phyloP scores from a whole-genome alignment of 2,797 vertebrate genomes.

The Parambassis ranga region DNA sequence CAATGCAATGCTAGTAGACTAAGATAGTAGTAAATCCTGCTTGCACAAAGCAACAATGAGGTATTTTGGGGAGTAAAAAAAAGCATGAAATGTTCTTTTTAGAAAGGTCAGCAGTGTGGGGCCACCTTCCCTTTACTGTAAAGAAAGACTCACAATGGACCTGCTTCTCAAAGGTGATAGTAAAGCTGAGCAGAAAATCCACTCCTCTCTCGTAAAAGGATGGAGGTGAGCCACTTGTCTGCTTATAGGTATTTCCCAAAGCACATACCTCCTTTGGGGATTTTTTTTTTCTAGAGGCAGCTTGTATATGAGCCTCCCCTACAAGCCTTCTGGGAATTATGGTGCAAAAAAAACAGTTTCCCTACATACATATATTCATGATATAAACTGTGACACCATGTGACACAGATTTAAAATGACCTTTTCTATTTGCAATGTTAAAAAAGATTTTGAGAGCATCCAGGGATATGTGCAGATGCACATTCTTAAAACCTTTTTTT shows the following conservation, averaged over 20 bases:
- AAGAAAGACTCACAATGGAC: too few species aligned
- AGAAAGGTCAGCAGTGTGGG: too few species aligned
- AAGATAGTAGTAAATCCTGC: too few species aligned
- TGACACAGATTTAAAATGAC: conserved; percentile 11
- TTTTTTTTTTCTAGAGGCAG: conserved; percentile 8
- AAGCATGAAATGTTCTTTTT: too few species aligned
- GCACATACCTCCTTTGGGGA: neutral
- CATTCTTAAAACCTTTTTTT: too few species aligned
- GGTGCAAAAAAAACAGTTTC: neutral
- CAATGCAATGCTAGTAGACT: too few species aligned
- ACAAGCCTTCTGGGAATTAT: neutral
- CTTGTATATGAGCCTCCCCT: neutral
- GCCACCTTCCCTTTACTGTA: too few species aligned
- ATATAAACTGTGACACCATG: neutral
- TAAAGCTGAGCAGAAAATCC: conserved; percentile 1
- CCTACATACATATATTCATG: conserved; percentile 7
- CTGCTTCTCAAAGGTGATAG: too few species aligned
- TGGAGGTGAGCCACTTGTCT: neutral
- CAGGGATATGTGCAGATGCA: neutral
- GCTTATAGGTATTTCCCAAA: neutral
- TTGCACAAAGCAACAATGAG: too few species aligned
- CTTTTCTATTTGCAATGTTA: conserved; percentile 11
- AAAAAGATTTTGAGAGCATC: neutral
- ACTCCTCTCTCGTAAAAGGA: neutral
- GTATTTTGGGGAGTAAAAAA: too few species aligned